Percentiles rank a stretch among this genome's conserved stretches.
phyloP scores from a whole-genome alignment of 2,797 vertebrate species.

The Austrolebias charrua region DNA sequence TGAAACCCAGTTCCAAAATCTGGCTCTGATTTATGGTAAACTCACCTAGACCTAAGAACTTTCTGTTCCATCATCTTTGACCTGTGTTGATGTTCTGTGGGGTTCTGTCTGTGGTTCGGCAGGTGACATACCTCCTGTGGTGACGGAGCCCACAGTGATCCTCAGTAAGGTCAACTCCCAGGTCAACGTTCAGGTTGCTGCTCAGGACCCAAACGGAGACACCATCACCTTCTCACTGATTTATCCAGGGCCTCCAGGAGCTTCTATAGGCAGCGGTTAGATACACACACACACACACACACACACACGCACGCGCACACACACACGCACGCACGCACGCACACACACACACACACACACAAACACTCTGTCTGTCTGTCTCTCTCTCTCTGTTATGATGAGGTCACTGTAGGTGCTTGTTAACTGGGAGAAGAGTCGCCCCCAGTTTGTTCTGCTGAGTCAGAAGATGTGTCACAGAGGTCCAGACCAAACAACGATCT shows the following conservation, averaged over 20 bases:
- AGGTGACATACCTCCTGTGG: slow-evolving; percentile 82
- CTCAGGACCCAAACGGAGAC: slow-evolving; percentile 79
- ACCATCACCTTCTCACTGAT: slow-evolving; percentile 76
- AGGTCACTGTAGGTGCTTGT: slow-evolving; percentile 35
- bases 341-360: neutral
- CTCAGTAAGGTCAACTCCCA: slow-evolving; percentile 71
- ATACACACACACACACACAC: slow-evolving; percentile 11
- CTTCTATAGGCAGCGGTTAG: slow-evolving; percentile 73
- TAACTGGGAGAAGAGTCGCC: slow-evolving; percentile 23
- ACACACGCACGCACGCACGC: neutral
- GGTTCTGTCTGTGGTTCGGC: slow-evolving; percentile 9
- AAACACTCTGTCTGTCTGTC: too few relatives aligned
- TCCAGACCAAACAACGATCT: neutral
- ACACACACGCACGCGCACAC: neutral
- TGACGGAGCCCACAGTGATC: slow-evolving; percentile 77
- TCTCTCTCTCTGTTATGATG: slow-evolving; percentile 8
- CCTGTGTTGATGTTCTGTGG: slow-evolving; percentile 16
- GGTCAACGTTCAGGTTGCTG: slow-evolving; percentile 64
- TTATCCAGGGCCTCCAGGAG: slow-evolving; percentile 70
- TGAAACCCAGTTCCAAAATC: slow-evolving; percentile 55
- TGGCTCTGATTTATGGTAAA: slow-evolving; percentile 72
- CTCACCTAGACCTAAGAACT: neutral
- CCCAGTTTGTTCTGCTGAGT: slow-evolving; percentile 21
- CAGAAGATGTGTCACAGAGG: slow-evolving; percentile 25
- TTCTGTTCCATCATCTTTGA: neutral